A percentile compares a stretch with the other conserved stretches of the same genome.
Conservation (phyloP, 2,888 invertebrate species). For the Himalopsyche kuldschensis region DNA sequence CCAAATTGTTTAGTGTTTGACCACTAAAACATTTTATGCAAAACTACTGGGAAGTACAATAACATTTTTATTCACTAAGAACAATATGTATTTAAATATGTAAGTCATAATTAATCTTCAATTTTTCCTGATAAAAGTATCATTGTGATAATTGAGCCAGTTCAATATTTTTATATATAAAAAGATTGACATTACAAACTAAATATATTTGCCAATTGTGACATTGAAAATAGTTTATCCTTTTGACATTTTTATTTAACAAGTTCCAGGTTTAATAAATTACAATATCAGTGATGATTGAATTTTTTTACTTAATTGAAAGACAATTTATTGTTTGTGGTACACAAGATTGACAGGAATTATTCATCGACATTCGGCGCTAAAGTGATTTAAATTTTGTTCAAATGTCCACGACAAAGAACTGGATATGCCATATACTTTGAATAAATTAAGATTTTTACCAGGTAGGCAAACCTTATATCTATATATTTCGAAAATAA, state of each 20-base stretch:
- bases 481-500: too few relatives aligned
- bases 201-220: neutral
- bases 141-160: neutral
- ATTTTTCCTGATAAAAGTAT: neutral
- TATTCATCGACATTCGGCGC: neutral
- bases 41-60: neutral
- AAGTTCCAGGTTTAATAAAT: neutral
- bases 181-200: neutral
- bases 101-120: neutral
- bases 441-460: too few relatives aligned
- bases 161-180: neutral
- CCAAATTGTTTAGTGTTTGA: constrained; percentile 3
- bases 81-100: neutral
- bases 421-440: neutral
- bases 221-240: neutral
- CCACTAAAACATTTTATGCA: constrained; percentile 1
- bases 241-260: neutral
- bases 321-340: neutral
- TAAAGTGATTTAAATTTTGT: neutral
- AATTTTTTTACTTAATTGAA: neutral
- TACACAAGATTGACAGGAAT: neutral
- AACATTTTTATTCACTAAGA: neutral
- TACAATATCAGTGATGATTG: neutral
- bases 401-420: neutral
- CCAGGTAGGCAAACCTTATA: too few relatives aligned